Base-by-base conservation (phyloP, 2,888 invertebrate genomes). In the Cylloceria caligata region DNA sequence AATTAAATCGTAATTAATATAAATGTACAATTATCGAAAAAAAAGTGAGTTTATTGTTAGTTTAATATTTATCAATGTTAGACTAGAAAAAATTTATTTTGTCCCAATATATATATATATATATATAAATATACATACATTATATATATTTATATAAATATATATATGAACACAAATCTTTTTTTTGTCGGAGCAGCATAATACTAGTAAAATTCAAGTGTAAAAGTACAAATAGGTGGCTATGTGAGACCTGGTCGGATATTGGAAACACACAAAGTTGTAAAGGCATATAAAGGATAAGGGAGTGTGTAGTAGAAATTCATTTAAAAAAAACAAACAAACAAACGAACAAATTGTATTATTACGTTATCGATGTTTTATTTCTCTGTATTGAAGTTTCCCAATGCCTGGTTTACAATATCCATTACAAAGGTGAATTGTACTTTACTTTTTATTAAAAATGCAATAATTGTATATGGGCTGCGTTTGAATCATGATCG, bases 391-490 rank as follows among this genome's bases (percentile, higher is more conserved):
- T 60, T 60, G 19, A 16, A 45, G 4, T 62, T 60, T 67, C 45
- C 60, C 67, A 36, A 72, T 55, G 79, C 75, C 67, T 81, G 55
- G 52, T 85, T 80, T 81, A 27, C 77, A 77, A 81, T 77, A 81
- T 83, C 80, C 81, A 81, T 71, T 49, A 34, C 45, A 68, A 79
- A 52, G 71, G 64, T 76, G 52, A 83, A 80, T 81, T 86, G 80
- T 85, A 84, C 82, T 84, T 83, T 81, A 80, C 81, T 80, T 73
- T 75, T 80, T 84, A 60, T 80, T 81, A 85, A 90, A 91, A 90
- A 92, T 92, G 91, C 91, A 92, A 92, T 92, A 89, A 91, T 90
- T 92, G 91, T 92, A 91, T 90, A 90, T 92, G 92, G 91, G 91
- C 92, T 90, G 88, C 89, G 88, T 91, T 90, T 90, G 89, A 91